Evolutionary conservation across 2,888 invertebrate genomes (phyloP).

Genomic region (Oscheius sp.): DNA sequence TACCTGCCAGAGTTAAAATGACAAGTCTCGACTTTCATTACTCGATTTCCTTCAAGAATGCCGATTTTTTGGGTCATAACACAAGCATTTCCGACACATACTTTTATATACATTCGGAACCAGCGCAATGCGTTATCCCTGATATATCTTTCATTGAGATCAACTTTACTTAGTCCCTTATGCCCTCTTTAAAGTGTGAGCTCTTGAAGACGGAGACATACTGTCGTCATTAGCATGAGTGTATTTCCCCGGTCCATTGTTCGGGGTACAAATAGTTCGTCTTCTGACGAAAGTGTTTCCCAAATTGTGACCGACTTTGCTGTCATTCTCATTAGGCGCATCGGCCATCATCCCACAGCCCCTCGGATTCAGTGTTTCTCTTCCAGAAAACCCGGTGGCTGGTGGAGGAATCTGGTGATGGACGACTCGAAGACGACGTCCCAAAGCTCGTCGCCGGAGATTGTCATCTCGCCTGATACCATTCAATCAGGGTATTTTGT

Average conservation of each 20-base stretch:
- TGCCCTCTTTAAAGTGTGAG: no score
- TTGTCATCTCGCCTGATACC: slow-evolving; percentile 48
- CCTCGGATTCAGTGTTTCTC: neutral
- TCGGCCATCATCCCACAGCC: slow-evolving; percentile 4
- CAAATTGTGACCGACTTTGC: slow-evolving; percentile 16
- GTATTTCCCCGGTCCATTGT: neutral
- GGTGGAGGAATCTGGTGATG: slow-evolving; percentile 60
- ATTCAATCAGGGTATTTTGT: neutral
- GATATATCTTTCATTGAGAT: no score
- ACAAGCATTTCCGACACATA: no score
- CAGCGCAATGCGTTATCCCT: no score
- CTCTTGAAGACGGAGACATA: neutral
- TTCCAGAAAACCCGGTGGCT: slow-evolving; percentile 42
- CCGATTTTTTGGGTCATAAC: no score
- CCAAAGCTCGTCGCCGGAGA: slow-evolving; percentile 38
- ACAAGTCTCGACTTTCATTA: no score
- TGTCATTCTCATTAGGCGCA: slow-evolving; percentile 11
- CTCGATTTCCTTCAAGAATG: no score
- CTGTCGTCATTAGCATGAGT: neutral
- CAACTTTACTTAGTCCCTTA: no score
- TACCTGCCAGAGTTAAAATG: no score
- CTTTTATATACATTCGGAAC: no score
- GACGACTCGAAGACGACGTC: slow-evolving; percentile 44
- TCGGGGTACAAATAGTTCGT: neutral
- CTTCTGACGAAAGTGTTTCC: neutral